Evolutionary conservation across 1,140 invertebrate species (phyloP).

Genomic region (Popillia japonica): DNA sequence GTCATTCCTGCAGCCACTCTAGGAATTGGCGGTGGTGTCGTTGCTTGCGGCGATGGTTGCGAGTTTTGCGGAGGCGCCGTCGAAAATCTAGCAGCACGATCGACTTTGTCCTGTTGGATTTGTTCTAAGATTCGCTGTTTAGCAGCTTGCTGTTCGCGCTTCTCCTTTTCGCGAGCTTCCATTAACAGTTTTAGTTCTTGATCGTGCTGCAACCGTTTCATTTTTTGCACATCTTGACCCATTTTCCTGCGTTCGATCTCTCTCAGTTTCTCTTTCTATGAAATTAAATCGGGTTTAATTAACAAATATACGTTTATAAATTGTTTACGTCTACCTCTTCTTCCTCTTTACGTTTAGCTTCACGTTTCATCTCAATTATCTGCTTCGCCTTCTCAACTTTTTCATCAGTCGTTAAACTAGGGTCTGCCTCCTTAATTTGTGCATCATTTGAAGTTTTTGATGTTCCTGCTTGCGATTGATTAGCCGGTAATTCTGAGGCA

Average conservation of each 20-base stretch:
- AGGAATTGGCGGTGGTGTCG: background rate
- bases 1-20: slow-evolving; percentile 56
- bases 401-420: background rate
- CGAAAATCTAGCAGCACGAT: slow-evolving; percentile 61
- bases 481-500: slow-evolving; percentile 45
- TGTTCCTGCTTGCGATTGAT: slow-evolving; percentile 28
- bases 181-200: slow-evolving; percentile 75
- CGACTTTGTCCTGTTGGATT: slow-evolving; percentile 78
- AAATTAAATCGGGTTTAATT: too few relatives aligned
- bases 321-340: slow-evolving; percentile 63
- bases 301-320: too few relatives aligned
- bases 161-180: slow-evolving; percentile 75
- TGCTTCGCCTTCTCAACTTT: slow-evolving; percentile 60
- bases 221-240: slow-evolving; percentile 74
- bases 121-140: slow-evolving; percentile 75
- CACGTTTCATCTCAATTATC: slow-evolving; percentile 68
- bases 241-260: slow-evolving; percentile 76
- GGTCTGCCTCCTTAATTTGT: background rate
- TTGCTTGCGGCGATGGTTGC: background rate
- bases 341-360: slow-evolving; percentile 70
- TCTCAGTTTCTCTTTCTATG: slow-evolving; percentile 66
- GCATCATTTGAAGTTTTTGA: background rate
- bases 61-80: background rate
- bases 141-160: slow-evolving; percentile 72
- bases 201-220: slow-evolving; percentile 76